Base-by-base conservation (phyloP, 53 echinoderm and acorn worm species). In the Crossaster papposus region DNA sequence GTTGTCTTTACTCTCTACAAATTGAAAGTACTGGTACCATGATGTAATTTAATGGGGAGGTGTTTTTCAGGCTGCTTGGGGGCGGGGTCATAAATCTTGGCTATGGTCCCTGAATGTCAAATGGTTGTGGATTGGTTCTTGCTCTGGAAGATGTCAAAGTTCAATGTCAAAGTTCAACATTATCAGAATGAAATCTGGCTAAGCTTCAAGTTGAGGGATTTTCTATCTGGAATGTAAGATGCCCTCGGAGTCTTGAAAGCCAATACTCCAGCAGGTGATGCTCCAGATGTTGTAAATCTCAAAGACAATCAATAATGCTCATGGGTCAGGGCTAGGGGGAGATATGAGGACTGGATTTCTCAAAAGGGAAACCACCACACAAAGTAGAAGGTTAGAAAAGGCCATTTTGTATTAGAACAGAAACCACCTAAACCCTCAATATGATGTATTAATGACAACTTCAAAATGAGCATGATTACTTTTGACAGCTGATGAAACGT, bases 211-310 rank as follows among this genome's bases (percentile, higher is more conserved):
- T 78, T 78, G 51, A 44, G 78, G 78, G 51, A 78, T 78, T 44
- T 78, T 44, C 24, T 24, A 24, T 14, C 44, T 44, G 78, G 78
- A 78, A 78, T 78, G 78, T 17, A 9, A 26, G 51, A 51, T n/a
- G 50, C 26, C 51, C 37, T 14, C 3, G 12, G 31, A 26, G n/a
- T 10, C 78, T 51, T 78, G 78, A 24, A 78, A 78, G 78, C 23
- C 51, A 78, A 78, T 78, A 78, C 51, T 24, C 1, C 0, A 14
- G 11, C 78, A 78, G 78, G 23, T 78, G 78, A 78, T 35, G 35
- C 36, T 12, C 75, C 75, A 74, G 75, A 74, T 74, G 36, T 78
- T n/a, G 38, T 51, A 44, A 78, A 78, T 78, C 44, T 24, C 44
- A n/a, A 51, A 13, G 31, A 51, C 78, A 78, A 51, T 51, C 15